A percentile compares a stretch with the other conserved stretches of the same genome.
These are phyloP conservation scores for Polietes domitor DNA, from an alignment of 2,888 invertebrate species.

Conservation along the genomic window DNA sequence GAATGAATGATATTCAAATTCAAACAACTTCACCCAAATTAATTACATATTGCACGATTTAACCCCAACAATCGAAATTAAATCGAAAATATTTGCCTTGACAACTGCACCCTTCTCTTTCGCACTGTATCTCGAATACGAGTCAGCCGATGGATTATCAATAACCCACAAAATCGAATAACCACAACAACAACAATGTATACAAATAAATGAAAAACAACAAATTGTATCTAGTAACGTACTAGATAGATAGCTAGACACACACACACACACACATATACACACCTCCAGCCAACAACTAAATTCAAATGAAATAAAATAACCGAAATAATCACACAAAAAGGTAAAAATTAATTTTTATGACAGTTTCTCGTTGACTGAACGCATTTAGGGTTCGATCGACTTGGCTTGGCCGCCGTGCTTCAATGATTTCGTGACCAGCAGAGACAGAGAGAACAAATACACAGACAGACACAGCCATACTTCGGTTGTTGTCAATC, in stretches of 20 bases:
- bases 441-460: neutral
- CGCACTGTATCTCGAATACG: neutral
- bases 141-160: neutral
- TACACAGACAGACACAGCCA: neutral
- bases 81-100: neutral
- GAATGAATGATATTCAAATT: neutral
- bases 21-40: neutral
- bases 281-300: neutral
- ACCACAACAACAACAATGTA: constrained; percentile 5
- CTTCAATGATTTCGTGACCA: constrained; percentile 54
- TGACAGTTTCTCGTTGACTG: constrained; percentile 52
- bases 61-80: constrained; percentile 14
- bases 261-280: no score
- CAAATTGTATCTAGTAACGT: no score
- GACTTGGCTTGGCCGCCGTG: constrained; percentile 13
- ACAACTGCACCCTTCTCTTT: neutral
- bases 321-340: constrained; percentile 16
- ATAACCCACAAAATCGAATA: neutral
- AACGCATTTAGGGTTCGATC: constrained; percentile 26
- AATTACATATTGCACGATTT: no score
- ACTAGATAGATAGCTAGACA: no score
- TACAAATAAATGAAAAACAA: neutral
- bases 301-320: neutral
- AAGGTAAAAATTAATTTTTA: constrained; percentile 44
- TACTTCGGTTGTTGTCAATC: neutral